Conservation (phyloP, 2,888 invertebrate genomes). For the Amaurobius ferox region DNA sequence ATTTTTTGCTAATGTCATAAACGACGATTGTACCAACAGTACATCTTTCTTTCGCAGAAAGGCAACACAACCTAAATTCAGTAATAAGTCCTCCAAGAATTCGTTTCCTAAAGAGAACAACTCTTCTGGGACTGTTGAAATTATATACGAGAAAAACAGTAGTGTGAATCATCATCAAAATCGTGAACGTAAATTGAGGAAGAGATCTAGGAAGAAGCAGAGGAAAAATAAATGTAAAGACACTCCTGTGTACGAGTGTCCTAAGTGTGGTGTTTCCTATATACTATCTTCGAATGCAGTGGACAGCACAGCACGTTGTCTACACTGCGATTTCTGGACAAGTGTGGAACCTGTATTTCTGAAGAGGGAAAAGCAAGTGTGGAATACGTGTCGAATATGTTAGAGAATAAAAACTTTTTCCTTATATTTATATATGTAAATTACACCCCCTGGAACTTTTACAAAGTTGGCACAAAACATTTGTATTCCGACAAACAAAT, state of each 20-base stretch:
- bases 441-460: no score
- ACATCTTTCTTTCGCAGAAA: not conserved
- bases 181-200: not conserved
- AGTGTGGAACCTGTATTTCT: conserved; percentile 55
- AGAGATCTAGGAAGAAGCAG: conserved; percentile 13
- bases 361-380: conserved; percentile 39
- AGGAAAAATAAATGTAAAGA: conserved; percentile 28
- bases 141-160: not conserved
- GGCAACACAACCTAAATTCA: not conserved
- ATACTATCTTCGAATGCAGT: conserved; percentile 2
- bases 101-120: not conserved
- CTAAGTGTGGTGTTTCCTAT: conserved; percentile 52
- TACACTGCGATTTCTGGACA: conserved; percentile 57
- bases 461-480: no score
- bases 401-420: no score
- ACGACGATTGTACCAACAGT: not conserved
- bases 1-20: conserved; percentile 26
- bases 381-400: conserved; percentile 57
- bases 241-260: conserved; percentile 26
- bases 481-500: no score
- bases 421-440: no score
- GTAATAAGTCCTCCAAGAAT: not conserved
- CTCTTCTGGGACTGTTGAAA: not conserved
- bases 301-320: conserved; percentile 19
- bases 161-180: not conserved